Evolutionary conservation across 2,797 vertebrate genomes (phyloP).

Genomic region (Scolopax rusticola): DNA sequence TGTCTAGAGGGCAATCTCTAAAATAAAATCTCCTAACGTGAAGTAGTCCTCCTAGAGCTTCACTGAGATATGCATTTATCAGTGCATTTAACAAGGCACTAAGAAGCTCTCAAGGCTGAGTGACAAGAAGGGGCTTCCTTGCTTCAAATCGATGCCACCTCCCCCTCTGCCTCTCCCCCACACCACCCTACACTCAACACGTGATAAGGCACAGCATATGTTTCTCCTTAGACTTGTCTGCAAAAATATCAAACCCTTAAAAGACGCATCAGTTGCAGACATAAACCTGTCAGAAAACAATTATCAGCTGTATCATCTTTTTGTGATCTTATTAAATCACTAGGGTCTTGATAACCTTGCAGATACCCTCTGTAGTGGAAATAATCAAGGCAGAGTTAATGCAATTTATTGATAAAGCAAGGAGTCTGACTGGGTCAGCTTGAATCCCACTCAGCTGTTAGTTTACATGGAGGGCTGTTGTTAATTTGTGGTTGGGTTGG

Average conservation of each 20-base stretch:
- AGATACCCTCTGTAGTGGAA: conserved; percentile 11
- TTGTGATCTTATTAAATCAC: conserved; percentile 14
- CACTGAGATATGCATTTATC: neutral
- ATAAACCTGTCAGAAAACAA: conserved; percentile 39
- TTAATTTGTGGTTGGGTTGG: neutral
- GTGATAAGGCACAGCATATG: neutral
- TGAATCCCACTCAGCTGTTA: conserved; percentile 5
- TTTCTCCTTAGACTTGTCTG: conserved; percentile 37
- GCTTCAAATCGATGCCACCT: neutral
- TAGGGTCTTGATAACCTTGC: conserved; percentile 43
- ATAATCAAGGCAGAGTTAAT: conserved; percentile 42
- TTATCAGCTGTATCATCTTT: neutral
- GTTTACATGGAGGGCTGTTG: neutral
- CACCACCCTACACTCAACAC: neutral
- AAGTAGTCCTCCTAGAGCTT: neutral
- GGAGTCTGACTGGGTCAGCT: conserved; percentile 6
- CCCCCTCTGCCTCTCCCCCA: neutral
- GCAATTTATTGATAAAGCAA: conserved; percentile 38
- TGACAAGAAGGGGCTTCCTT: conserved; percentile 1
- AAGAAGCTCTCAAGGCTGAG: neutral
- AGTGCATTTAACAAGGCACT: neutral
- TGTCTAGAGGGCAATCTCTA: conserved; percentile 3
- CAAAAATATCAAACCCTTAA: conserved; percentile 21
- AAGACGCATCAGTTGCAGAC: neutral
- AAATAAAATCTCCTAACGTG: neutral